A percentile compares a stretch with the other conserved stretches of the same genome.
Conservation (phyloP, 2,888 invertebrate genomes). For the Odontothrips loti region DNA sequence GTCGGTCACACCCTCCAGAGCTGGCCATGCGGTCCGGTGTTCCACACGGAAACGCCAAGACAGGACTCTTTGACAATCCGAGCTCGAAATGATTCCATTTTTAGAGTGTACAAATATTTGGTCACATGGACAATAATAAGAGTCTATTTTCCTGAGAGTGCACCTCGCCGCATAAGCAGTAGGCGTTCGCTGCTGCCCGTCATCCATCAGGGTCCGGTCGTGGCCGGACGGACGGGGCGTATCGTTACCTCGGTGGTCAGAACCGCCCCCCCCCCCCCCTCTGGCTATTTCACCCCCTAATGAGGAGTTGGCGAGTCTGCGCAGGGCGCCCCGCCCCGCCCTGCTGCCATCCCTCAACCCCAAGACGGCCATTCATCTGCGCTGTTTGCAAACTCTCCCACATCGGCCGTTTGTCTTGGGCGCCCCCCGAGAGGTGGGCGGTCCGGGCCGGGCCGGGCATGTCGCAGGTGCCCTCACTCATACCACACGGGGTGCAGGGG, state of each 20-base stretch:
- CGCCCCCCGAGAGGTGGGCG: background rate
- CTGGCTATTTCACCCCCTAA: background rate
- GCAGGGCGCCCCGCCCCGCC: background rate
- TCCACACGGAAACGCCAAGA: no score
- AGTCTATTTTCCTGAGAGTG: no score
- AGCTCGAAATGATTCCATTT: no score
- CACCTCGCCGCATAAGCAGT: background rate
- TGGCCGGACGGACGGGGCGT: background rate
- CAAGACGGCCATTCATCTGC: background rate
- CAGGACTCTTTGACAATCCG: no score
- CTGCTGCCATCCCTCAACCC: background rate
- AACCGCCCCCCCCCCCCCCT: background rate
- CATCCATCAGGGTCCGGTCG: background rate
- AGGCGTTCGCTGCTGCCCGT: background rate
- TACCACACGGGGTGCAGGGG: no score
- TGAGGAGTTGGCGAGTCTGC: conserved; percentile 17
- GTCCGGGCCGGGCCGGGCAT: background rate
- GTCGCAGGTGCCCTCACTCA: background rate
- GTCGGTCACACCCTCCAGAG: no score
- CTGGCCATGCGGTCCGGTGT: no score
- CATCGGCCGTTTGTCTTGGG: background rate
- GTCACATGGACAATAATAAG: no score
- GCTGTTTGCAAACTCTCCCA: no score
- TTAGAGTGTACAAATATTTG: no score
- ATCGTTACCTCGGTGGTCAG: background rate